Base-by-base conservation (phyloP, 2,888 invertebrate species). In the Malachius bipustulatus region DNA sequence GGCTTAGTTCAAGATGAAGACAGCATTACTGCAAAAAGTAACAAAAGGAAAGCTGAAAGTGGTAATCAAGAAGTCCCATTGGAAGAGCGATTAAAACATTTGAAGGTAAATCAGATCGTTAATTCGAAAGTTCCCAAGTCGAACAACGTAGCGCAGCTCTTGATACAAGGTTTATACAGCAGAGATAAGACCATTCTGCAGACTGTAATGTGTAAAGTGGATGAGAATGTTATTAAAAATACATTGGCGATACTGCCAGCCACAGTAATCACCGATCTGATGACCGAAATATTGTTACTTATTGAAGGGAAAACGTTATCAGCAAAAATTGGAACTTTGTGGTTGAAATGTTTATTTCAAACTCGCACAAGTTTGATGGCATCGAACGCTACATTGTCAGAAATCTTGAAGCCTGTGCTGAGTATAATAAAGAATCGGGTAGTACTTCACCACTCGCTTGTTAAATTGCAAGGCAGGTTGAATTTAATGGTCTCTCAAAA, bases 131-230 rank as follows among this genome's bases (percentile, higher is more conserved):
- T 65, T n/a, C 67, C 73, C 2, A 67, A 67, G 40, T 66, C 69
- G 1, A 76, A 82, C 52, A 89, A 85, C 60, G 69, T 88, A 50
- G 81, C 82, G 2, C 82, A 84, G 42, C 65, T 91, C 4, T 62
- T 93, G 4, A 68, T 87, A 35, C 91, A 84, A 59, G 90, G 87
- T 0, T 62, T 94, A 16, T 85, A 85, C 49, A 91, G 90, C 51
- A 80, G 80, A 51, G 89, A 94, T 55, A 71, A 69, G 41, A 67
- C 62, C 28, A 73, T 91, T 48, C 63, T 93, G 16, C 66, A 73
- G 43, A 75, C 72, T 35, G 89, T 90, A 2, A 64, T 93, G 1
- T 68, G 69, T 28, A 72, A 70, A 32, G 70, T 71, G 32, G 78
- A 85, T 35, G 68, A 73, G 12, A 66, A 60, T 1, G 67, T 83